Base-by-base conservation (phyloP, 2,113 vertebrate species). In the Arenaria interpres region DNA sequence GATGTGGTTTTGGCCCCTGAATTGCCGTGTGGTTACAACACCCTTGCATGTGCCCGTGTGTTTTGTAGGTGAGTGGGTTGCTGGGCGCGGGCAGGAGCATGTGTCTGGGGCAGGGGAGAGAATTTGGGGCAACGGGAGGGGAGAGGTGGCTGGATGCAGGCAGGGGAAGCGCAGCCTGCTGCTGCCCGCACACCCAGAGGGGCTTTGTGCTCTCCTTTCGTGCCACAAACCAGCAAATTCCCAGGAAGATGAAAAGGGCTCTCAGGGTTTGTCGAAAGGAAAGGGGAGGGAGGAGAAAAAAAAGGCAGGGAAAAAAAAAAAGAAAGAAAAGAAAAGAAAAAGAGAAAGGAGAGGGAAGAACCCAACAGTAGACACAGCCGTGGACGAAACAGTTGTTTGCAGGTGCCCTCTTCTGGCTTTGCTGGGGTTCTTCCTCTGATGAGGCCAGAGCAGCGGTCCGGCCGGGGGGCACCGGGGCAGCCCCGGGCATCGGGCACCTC, bases 371-470 rank as follows among this genome's bases (percentile, higher is more conserved):
- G 46, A 1, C 24, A 1, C 28, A 22, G 35, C 59, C 9, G 2
- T 3, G 23, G 67, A n/a, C n/a, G 4, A 4, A 94, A 46, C 13
- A 8, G 63, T 56, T 82, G 92, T 72, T 92, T 69, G 35, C 88
- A 87, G 82, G n/a, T 94, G 81, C 97, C 96, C 93, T 85, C 97
- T 97, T 43, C 91, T 96, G 97, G 94, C 63, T 84, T 68, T 19
- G 73, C 32, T 2, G 66, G 13, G 60, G 4, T 45, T 89, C 73
- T 62, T 41, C 57, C 59, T 39, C 39, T 17, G 14, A 27, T 11
- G 8, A 2, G 27, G 45, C 27, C 57, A 9, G 32, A 17, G 57
- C n/a, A 12, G n/a, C 41, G 12, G 4, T 17, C 25, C 14, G 23
- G 43, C 43, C 25, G 32, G 8, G 45, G 45, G n/a, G 24, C 46